phyloP scores from a whole-genome alignment of 2,797 vertebrate species.

The Scleropages formosus region DNA sequence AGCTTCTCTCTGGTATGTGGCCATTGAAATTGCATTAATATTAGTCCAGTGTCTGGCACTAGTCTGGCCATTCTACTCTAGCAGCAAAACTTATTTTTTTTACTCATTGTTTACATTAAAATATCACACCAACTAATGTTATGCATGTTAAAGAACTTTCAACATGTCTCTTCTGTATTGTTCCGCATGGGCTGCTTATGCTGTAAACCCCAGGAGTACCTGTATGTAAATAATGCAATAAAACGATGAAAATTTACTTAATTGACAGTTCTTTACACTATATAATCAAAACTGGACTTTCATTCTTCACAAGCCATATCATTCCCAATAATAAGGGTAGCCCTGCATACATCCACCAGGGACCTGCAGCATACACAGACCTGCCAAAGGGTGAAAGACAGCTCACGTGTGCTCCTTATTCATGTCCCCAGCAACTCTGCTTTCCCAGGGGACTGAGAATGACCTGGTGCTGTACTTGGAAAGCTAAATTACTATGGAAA shows the following conservation, averaged over 20 bases:
- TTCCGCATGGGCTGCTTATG: conserved; percentile 7
- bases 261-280: no score
- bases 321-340: no score
- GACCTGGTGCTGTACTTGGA: no score
- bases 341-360: no score
- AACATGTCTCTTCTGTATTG: conserved; percentile 15
- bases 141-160: conserved; percentile 24
- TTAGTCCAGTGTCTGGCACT: background rate
- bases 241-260: background rate
- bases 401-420: no score
- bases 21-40: background rate
- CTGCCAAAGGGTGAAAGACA: no score
- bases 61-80: background rate
- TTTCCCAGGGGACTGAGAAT: no score
- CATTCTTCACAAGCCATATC: no score
- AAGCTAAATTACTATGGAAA: no score
- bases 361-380: no score
- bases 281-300: no score
- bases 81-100: background rate
- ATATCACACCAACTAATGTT: conserved; percentile 16
- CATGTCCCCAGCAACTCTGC: no score
- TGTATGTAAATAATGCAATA: conserved; percentile 25
- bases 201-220: conserved; percentile 8
- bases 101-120: background rate
- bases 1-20: background rate